Evolutionary conservation across 2,113 vertebrate genomes (phyloP), one percentile per base, ranked within the genome.

Genomic region (Ictalurus furcatus): DNA sequence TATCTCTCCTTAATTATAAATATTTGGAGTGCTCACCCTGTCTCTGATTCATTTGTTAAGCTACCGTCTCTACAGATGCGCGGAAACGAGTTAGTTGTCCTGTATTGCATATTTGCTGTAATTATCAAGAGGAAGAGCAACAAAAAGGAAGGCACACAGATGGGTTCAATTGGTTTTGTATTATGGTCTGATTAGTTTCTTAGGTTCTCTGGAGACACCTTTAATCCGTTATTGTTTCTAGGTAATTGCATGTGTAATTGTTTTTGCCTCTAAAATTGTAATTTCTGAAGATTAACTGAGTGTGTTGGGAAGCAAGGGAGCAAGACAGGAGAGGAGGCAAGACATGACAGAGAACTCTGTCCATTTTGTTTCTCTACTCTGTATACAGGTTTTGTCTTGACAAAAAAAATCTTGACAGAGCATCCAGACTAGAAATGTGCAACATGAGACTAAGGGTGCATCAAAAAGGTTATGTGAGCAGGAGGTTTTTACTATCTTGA

Each of bases 161-260:
- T 87, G 74, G 85, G 19, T 87, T 79, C 54, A n/a, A 73, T 85
- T n/a, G 4, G 40, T 81, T 30, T 85, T 76, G 67, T 30, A 65
- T 83, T 76, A 48, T 61, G 54, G 61, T 58, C 79, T 88, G 87
- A 87, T 84, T 88, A 59, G 59, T 86, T 84, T 63, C 23, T 56
- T 12, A 78, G 23, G 58, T 79, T 86, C 71, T 56, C 85, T 85
- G 40, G 80, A 67, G 90, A 87, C 52, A 56, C n/a, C 44, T 79
- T 88, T 85, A 44, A 89, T 85, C 63, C 12, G 3, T 67, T 88
- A 78, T 85, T 85, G 63, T 89, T 81, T 89, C 54, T 65, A 74
- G 73, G 56, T 82, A 89, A 91, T 91, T 87, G 56, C 81, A 85
- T 89, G 30, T 81, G 40, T 73, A 87, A 71, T 91, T 89, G 81